Conservation (phyloP, 2,888 invertebrate species). For the Amblyjoppa fuscipennis region DNA sequence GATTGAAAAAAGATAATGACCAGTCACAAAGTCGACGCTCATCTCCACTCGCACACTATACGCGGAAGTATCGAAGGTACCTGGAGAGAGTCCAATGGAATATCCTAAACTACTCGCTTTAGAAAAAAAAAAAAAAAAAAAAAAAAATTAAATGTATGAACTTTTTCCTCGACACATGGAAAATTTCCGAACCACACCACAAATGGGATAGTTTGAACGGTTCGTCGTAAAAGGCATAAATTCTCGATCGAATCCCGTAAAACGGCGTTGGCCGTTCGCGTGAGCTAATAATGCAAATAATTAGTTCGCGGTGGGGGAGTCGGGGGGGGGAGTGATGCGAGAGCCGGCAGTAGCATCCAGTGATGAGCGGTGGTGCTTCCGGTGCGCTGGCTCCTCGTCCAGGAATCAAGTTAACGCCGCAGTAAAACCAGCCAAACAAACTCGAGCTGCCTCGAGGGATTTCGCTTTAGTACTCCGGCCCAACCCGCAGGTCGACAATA, state of each 20-base stretch:
- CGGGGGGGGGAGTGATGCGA: slow-evolving; percentile 1
- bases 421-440: slow-evolving; percentile 80
- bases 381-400: slow-evolving; percentile 66
- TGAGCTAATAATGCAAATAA: slow-evolving; percentile 72
- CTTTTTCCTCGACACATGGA: neutral
- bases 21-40: too few species aligned
- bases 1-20: too few species aligned
- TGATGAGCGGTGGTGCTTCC: neutral
- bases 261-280: slow-evolving; percentile 18
- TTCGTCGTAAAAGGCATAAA: neutral
- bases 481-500: slow-evolving; percentile 73
- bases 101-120: too few species aligned
- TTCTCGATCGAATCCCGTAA: slow-evolving; percentile 48
- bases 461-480: slow-evolving; percentile 74
- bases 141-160: too few species aligned
- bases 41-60: too few species aligned
- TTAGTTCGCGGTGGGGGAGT: slow-evolving; percentile 69
- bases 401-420: slow-evolving; percentile 82
- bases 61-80: too few species aligned
- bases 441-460: slow-evolving; percentile 71
- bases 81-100: too few species aligned
- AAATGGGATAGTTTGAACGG: neutral
- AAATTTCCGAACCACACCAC: neutral
- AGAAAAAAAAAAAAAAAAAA: too few species aligned
- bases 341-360: slow-evolving; percentile 10